Evolutionary conservation across 1,140 invertebrate species (phyloP), one percentile per base, ranked within the genome.

Genomic region (Drosophila guanche): DNA sequence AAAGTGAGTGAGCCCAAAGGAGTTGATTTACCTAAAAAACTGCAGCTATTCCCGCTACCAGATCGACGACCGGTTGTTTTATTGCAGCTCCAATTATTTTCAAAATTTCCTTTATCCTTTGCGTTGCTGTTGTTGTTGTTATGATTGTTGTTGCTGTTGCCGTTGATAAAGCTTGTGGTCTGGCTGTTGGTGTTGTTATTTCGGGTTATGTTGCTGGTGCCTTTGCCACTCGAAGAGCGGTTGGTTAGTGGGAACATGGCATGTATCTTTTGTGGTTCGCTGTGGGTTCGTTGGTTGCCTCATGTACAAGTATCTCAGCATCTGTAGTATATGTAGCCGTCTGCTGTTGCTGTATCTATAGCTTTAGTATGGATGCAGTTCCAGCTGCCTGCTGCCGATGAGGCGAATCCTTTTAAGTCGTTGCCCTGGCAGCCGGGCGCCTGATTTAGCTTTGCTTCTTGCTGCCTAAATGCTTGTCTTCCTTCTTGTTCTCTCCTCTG

Each of bases 81-180:
- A 77, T 91, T 91, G 75, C 86, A 90, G 79, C 79, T 90, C 90
- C 90, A 91, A 76, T 86, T 91, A 90, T 90, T 90, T 89, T 90
- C 89, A 68, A 90, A 90, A 80, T 88, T 89, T 80, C 89, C 85
- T 89, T 90, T 84, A 90, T 91, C 90, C 89, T 91, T 78, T 33
- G 59, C 59, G 73, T 50, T 75, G 50, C 14, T 63, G 65, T 37
- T 43, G 5, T 45, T 50, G 37, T 54, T 52, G 25, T 40, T 76
- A 37, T 33, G 42, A 57, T 53, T 62, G 45, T 45, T 67, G 72
- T 43, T 72, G 67, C 6, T 62, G 48, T 53, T 57, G 52, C 60
- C 66, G 66, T 56, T 68, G 68, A 68, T 56, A 53, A 68, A 68
- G 66, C 66, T 68, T 23, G 66, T 71, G 40, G 16, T 60, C 55